Evolutionary conservation across 2,113 vertebrate genomes (phyloP).

Genomic region (Pica pica): DNA sequence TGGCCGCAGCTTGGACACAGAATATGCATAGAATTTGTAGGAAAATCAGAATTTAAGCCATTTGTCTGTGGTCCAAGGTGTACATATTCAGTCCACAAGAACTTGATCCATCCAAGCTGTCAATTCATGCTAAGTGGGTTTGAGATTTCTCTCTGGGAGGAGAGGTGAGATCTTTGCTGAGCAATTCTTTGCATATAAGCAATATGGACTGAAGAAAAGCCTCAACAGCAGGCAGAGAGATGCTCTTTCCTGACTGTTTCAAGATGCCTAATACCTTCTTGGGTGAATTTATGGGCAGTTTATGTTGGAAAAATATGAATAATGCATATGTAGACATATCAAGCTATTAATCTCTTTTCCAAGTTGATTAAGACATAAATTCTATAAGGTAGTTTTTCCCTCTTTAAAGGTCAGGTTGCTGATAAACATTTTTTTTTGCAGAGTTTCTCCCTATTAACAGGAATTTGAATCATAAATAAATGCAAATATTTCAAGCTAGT

Average conservation of each 20-base stretch:
- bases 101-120: not conserved
- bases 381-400: not conserved
- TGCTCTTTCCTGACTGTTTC: not conserved
- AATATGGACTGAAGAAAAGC: not conserved
- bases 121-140: not conserved
- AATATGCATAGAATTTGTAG: not conserved
- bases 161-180: not conserved
- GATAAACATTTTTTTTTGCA: not conserved
- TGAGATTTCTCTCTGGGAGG: not conserved
- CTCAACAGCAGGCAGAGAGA: not conserved
- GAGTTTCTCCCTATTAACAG: not conserved
- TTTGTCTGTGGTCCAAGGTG: not conserved
- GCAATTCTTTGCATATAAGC: not conserved
- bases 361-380: conserved; percentile 5
- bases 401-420: not conserved
- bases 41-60: not conserved
- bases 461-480: not conserved
- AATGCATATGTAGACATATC: not conserved
- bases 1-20: not conserved
- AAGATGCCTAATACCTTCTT: not conserved
- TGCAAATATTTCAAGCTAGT: not conserved
- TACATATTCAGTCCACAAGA: not conserved
- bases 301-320: not conserved
- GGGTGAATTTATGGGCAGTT: not conserved
- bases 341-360: not conserved